Conservation (phyloP, 30 jellyfish, hydroid and myxozoan genomes). For the Phacellophora camtschatica region DNA sequence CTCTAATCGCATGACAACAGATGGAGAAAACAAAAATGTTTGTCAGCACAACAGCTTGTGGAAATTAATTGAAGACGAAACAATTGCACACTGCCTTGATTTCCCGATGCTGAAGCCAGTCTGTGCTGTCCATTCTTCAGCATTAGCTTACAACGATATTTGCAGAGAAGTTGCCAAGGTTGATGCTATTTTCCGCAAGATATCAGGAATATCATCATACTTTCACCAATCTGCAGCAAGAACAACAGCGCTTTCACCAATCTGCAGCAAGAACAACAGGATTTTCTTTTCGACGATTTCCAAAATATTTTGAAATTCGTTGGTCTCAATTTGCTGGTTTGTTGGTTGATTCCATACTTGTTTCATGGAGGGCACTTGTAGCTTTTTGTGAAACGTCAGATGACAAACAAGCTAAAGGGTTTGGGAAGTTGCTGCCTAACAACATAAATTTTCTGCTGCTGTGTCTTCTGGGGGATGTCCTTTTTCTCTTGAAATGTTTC, state of each 20-base stretch:
- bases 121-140: slow-evolving; percentile 37
- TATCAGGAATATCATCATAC: background rate
- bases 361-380: slow-evolving; percentile 13
- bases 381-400: background rate
- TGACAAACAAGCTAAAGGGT: background rate
- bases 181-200: background rate
- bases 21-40: slow-evolving; percentile 33
- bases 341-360: background rate
- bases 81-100: background rate
- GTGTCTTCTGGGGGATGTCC: slow-evolving; percentile 1
- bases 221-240: no score
- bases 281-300: background rate
- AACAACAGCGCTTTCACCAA: no score
- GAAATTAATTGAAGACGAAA: slow-evolving; percentile 30
- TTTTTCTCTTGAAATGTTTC: background rate
- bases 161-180: slow-evolving; percentile 3
- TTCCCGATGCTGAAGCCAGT: slow-evolving; percentile 27
- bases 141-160: slow-evolving; percentile 1
- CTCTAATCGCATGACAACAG: slow-evolving; percentile 13
- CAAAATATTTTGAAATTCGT: slow-evolving; percentile 3
- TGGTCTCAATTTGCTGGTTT: slow-evolving; percentile 21
- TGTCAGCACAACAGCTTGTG: slow-evolving; percentile 9
- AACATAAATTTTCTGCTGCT: background rate
- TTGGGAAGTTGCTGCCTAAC: slow-evolving; percentile 14
- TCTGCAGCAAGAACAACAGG: background rate